These are phyloP conservation scores for Parelbella ahira DNA, from an alignment of 2,888 invertebrate genomes.

Conservation along the genomic window DNA sequence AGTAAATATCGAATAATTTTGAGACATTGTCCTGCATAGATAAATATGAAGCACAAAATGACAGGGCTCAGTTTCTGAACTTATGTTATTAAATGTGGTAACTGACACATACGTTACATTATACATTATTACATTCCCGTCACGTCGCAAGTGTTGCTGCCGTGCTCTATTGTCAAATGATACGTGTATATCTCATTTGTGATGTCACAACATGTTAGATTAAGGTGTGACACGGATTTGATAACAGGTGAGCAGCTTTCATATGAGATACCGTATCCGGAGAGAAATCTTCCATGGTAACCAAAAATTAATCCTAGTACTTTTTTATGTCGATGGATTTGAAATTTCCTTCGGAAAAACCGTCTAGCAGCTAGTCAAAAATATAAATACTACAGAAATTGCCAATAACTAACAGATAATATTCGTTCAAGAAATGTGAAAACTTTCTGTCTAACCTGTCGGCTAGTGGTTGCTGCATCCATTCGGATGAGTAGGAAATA, in stretches of 20 bases:
- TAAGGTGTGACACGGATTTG: conserved; percentile 56
- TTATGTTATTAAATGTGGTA: conserved; percentile 56
- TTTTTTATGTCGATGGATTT: no score
- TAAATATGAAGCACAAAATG: conserved; percentile 33
- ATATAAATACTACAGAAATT: no score
- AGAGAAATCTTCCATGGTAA: no score
- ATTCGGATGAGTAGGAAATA: no score
- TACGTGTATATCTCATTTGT: conserved; percentile 22
- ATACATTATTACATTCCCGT: conserved; percentile 70
- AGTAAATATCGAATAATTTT: no score
- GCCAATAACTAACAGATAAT: no score
- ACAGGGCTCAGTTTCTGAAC: conserved; percentile 38
- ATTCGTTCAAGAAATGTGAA: no score
- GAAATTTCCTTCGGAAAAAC: no score
- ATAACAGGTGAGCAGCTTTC: conserved; percentile 25
- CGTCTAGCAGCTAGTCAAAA: no score
- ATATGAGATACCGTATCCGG: neutral
- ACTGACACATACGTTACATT: conserved; percentile 48
- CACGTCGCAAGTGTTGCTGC: conserved; percentile 51
- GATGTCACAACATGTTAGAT: conserved; percentile 60
- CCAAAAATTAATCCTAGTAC: no score
- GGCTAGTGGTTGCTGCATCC: no score
- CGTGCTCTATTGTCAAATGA: conserved; percentile 23
- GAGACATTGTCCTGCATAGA: conserved; percentile 5
- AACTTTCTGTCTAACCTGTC: no score